phyloP scores from a whole-genome alignment of 2,113 vertebrate genomes.

The Ascaphus truei region DNA sequence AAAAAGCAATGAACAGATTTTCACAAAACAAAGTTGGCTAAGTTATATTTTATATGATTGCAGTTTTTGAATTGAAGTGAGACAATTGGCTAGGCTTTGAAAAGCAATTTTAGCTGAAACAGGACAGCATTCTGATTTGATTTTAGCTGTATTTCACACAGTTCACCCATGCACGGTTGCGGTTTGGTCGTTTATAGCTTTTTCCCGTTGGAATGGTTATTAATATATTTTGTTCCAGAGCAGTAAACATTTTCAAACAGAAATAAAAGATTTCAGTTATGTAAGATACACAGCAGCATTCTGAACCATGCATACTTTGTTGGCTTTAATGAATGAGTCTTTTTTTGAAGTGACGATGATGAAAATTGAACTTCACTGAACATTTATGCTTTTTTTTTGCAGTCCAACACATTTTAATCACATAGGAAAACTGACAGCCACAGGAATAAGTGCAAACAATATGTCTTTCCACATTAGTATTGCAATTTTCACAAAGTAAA shows the following conservation, averaged over 20 bases:
- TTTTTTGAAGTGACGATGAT: not conserved
- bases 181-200: not conserved
- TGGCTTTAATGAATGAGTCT: conserved; percentile 13
- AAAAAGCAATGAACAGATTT: too few relatives aligned
- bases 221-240: conserved; percentile 3
- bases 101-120: conserved; percentile 15
- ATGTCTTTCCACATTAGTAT: conserved; percentile 25
- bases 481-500: conserved; percentile 10
- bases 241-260: not conserved
- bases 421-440: conserved; percentile 24
- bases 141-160: conserved; percentile 16
- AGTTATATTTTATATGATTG: too few relatives aligned
- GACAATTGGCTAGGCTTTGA: not conserved
- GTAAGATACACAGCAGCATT: not conserved
- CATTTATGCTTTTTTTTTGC: conserved; percentile 19
- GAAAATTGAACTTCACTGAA: not conserved
- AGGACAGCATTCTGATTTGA: conserved; percentile 28
- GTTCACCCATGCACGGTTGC: not conserved
- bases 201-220: not conserved
- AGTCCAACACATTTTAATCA: conserved; percentile 29
- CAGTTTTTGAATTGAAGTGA: too few relatives aligned
- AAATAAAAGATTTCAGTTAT: not conserved
- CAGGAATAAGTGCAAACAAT: conserved; percentile 17
- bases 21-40: too few relatives aligned
- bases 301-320: not conserved